Evolutionary conservation across 2,797 vertebrate species (phyloP).

Genomic region (Lepilemur ruficaudatus): DNA sequence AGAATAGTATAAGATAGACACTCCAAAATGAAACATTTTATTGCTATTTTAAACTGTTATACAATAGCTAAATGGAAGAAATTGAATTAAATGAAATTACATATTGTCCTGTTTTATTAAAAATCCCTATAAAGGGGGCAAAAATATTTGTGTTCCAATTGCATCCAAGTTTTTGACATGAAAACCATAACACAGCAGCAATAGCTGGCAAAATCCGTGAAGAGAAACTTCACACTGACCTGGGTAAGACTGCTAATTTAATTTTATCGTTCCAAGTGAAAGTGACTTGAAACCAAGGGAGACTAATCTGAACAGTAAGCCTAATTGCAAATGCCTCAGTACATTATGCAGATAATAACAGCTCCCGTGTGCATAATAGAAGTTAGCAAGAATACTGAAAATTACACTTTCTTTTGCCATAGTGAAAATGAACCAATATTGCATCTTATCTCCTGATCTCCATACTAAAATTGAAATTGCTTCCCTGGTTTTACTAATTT

Average conservation of each 20-base stretch:
- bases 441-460: constrained; percentile 61
- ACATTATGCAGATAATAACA: constrained; percentile 81
- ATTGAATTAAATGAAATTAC: constrained; percentile 35
- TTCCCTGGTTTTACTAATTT: constrained; percentile 73
- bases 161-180: background rate
- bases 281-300: constrained; percentile 78
- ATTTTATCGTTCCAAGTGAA: constrained; percentile 80
- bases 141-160: background rate
- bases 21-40: background rate
- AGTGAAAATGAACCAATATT: constrained; percentile 69
- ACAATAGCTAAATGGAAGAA: constrained; percentile 6
- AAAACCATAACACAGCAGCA: constrained; percentile 22
- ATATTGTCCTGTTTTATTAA: constrained; percentile 26
- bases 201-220: constrained; percentile 41
- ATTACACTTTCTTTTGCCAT: constrained; percentile 74
- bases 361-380: constrained; percentile 72
- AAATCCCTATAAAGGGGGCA: background rate
- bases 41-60: background rate
- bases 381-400: constrained; percentile 76
- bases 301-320: constrained; percentile 77
- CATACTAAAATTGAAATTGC: constrained; percentile 62
- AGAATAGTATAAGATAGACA: background rate
- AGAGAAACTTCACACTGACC: constrained; percentile 61
- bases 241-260: constrained; percentile 78
- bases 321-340: constrained; percentile 79